Base-by-base conservation (phyloP, 92 coral and sea anemone species). In the Ricordea florida region DNA sequence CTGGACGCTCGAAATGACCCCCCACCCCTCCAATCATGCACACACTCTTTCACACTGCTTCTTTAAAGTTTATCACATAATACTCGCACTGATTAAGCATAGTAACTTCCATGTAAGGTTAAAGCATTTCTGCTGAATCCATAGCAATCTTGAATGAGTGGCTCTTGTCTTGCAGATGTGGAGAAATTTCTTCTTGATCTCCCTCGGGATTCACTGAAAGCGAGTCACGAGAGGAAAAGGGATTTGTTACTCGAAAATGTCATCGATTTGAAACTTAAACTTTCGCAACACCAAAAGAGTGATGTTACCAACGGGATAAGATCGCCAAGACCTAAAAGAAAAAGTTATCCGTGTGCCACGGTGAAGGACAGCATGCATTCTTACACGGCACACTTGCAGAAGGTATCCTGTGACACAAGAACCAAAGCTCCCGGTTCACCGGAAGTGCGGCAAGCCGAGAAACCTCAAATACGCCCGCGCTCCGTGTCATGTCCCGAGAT, bases 401-500 rank as follows among this genome's bases (percentile, higher is more conserved):
- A 84, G 42, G 18, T 64, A 15, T 72, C 74, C 10, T 46, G 30
- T 21, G 62, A 78, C 13, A 69, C 69, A 1, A 72, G 76, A 42
- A 62, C 48, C 20, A 81, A 59, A 42, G 45, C 71, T 6, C 86
- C 92, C 4, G 88, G 88, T 6, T 91, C 97, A 9, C 97, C 97
- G 0, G 92, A 78, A 27, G 61, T 90, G 1, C 85, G 76, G 41
- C 76, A 93, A 17, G 76, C 84, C 17, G 87, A 81, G 9, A 72
- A 79, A 37, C 86, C 92, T 10, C 79, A 90, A 45, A 83, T 91
- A 40, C 93, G 97, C 55, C 93, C 92, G 16, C 82, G 97, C 9
- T 91, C 97, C 2, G 81, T 91, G 41, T 91, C 97, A 31, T 91
- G 97, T 69, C 97, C 97, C 22, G 97, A 91, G 61, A 91, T 91